Conservation (phyloP, 2,797 vertebrate genomes). For the Sarcophilus harrisii region DNA sequence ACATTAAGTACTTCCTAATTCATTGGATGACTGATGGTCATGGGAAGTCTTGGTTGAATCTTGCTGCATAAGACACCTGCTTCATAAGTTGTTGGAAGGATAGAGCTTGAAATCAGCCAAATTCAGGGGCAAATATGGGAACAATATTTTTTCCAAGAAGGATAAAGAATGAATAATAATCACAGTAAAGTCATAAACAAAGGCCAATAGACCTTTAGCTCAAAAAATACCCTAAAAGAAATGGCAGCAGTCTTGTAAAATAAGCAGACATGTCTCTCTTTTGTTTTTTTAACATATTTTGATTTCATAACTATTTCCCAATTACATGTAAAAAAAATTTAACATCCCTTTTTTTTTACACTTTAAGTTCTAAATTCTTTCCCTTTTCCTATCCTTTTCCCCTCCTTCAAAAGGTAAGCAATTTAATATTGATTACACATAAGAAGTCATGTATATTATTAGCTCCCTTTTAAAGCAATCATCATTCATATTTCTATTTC, state of each 20-base stretch:
- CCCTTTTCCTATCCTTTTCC: not conserved
- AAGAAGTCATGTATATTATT: not conserved
- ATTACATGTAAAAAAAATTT: not conserved
- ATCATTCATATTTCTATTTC: constrained; percentile 12
- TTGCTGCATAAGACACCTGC: not conserved
- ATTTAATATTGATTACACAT: not conserved
- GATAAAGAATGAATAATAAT: not conserved
- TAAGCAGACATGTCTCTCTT: not conserved
- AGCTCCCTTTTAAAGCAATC: not conserved
- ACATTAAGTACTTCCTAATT: not conserved
- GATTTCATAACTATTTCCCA: not conserved
- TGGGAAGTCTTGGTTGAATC: not conserved
- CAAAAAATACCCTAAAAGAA: not conserved
- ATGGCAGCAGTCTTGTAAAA: not conserved
- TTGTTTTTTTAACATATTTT: not conserved
- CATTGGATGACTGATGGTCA: not conserved
- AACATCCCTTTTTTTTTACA: not conserved
- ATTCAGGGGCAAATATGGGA: not conserved
- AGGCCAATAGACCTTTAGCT: not conserved
- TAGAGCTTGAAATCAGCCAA: not conserved
- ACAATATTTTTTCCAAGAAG: not conserved
- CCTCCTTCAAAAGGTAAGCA: not conserved
- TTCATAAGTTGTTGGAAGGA: not conserved
- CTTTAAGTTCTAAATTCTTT: not conserved
- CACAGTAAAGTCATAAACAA: not conserved